Conservation (phyloP, 2,113 vertebrate genomes). For the Pongo abelii region DNA sequence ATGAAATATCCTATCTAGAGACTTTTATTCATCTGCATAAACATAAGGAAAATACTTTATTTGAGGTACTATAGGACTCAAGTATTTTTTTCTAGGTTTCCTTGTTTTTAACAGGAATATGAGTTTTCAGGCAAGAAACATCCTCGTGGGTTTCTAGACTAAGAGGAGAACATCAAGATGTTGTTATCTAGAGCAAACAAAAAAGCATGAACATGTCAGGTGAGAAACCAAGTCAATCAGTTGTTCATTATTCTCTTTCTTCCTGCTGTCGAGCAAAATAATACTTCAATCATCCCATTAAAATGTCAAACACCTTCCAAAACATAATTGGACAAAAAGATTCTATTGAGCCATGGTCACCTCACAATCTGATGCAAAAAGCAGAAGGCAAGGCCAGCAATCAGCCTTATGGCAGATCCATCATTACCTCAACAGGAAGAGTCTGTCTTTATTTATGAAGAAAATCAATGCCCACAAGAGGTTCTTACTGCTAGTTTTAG, state of each 20-base stretch:
- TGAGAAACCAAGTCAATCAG: neutral
- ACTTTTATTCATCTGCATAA: constrained; percentile 44
- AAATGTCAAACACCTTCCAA: constrained; percentile 4
- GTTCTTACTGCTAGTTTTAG: neutral
- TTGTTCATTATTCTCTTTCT: neutral
- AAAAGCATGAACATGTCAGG: neutral
- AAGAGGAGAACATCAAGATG: neutral
- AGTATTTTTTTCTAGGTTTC: neutral
- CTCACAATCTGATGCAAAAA: neutral
- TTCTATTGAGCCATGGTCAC: neutral
- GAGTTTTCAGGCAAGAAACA: constrained; percentile 32
- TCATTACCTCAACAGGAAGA: constrained; percentile 29
- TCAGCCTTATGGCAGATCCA: neutral
- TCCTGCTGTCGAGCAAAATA: constrained; percentile 4
- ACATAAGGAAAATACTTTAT: constrained; percentile 28
- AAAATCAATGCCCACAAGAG: constrained; percentile 56
- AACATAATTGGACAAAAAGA: neutral
- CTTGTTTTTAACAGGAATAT: constrained; percentile 39
- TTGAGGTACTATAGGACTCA: neutral
- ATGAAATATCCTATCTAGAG: constrained; percentile 49
- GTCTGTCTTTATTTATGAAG: constrained; percentile 55
- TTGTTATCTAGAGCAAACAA: neutral
- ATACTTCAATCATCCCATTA: neutral
- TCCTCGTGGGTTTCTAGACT: neutral
- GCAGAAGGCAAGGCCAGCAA: neutral